Base-by-base conservation (phyloP, 2,113 vertebrate genomes). In the Fulica atra region DNA sequence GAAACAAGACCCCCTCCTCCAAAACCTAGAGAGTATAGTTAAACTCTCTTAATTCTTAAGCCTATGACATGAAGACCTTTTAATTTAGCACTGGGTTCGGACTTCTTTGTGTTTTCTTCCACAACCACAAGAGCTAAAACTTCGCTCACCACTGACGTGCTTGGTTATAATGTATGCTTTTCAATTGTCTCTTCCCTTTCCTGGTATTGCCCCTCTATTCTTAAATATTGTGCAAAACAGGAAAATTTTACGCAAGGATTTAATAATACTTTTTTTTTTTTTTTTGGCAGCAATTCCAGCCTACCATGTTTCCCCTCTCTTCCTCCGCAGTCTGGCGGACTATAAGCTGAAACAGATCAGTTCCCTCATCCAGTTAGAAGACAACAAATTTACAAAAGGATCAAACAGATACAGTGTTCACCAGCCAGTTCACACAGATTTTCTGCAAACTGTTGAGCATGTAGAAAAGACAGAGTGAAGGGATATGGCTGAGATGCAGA, bases 141-240 rank as follows among this genome's bases (percentile, higher is more conserved):
- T 93, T 88, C 82, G 71, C 44, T 79, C 56, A 20, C 21, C 71
- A 68, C 8, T 95, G 86, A 83, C 19, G 60, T 76, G 92, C 64
- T 91, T 10, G 1, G 24, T 57, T 93, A 88, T 51, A 96, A 94
- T 6, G 64, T 84, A 93, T 88, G 88, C 51, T 94, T 97, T 95
- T 84, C 82, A 95, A 95, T 88, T 93, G 88, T 94, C 86, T 96
- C 92, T 96, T 92, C 90, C 93, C 18, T 88, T 97, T 96, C 96
- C 93, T 95, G 92, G 61, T 93, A 95, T 86, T 96, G 95, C 94
- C 94, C 93, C 66, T 89, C 84, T 85, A 88, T 91, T 96, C 84
- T 93, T 63, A 72, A 92, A 95, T 96, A 91, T 54, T 91, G 93
- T 96, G 87, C 93, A 96, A 95, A 97, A 95, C 91, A 96, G 95